These are phyloP conservation scores for Lepus americanus DNA, from an alignment of 2,113 vertebrate species.

Conservation along the genomic window DNA sequence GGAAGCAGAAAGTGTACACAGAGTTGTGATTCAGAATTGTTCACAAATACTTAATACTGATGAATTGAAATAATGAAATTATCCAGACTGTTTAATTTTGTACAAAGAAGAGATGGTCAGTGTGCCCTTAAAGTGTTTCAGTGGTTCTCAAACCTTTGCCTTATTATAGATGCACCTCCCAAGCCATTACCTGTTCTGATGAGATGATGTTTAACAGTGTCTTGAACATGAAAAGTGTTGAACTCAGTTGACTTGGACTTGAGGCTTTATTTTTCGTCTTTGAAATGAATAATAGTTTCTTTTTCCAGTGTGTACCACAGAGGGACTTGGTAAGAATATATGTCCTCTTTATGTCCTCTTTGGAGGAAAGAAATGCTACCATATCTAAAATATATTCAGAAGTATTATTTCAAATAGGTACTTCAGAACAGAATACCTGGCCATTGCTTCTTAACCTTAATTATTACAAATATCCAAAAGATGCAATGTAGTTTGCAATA, in stretches of 20 bases:
- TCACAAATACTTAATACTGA: conserved; percentile 35
- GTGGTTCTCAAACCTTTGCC: not conserved
- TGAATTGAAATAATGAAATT: conserved; percentile 64
- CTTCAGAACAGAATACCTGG: conserved; percentile 24
- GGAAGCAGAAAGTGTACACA: conserved; percentile 47
- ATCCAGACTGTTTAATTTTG: conserved; percentile 58
- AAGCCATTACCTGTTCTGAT: not conserved
- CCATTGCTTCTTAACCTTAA: conserved; percentile 49
- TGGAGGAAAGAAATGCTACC: not conserved
- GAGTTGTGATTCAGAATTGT: conserved; percentile 56
- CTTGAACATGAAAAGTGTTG: conserved; percentile 55
- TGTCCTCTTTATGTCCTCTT: conserved; percentile 49
- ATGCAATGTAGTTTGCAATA: not conserved
- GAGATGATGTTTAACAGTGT: conserved; percentile 54
- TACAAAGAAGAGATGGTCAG: conserved; percentile 12
- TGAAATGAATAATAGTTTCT: conserved; percentile 52
- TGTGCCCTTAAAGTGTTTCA: not conserved
- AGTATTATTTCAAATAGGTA: conserved; percentile 23
- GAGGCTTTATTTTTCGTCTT: conserved; percentile 48
- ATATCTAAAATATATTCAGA: conserved; percentile 6
- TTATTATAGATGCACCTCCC: not conserved
- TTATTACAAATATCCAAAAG: not conserved
- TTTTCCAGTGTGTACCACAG: conserved; percentile 1
- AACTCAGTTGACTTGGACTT: conserved; percentile 62
- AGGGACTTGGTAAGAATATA: not conserved